Conservation (phyloP, 2,113 vertebrate genomes). For the Apus apus region DNA sequence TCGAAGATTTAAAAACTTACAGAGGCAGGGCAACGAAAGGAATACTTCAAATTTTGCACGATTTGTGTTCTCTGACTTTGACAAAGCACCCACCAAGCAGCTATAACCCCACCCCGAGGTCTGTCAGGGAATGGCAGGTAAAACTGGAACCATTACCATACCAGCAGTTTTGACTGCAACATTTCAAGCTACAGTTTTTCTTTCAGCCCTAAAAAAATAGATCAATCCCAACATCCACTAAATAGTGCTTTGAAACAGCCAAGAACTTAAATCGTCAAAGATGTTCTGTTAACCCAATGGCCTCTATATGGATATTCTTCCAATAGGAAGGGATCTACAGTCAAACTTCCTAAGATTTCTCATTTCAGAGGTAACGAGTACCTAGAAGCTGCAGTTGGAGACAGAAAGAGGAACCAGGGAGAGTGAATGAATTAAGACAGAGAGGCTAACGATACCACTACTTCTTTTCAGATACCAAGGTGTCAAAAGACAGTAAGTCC, state of each 20-base stretch:
- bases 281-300: not conserved
- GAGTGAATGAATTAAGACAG: not conserved
- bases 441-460: not conserved
- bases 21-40: not conserved
- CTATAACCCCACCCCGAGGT: not conserved
- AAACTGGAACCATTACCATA: not conserved
- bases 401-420: not conserved
- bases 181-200: not conserved
- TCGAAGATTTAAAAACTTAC: not conserved
- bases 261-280: not conserved
- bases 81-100: not conserved
- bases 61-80: not conserved
- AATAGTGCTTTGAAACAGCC: not conserved
- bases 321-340: not conserved
- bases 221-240: fast-evolving
- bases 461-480: not conserved
- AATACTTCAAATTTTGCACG: not conserved
- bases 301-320: not conserved
- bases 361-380: not conserved
- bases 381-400: not conserved
- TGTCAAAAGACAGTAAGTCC: not conserved
- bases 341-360: not conserved
- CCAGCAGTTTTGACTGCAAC: not conserved
- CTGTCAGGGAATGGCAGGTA: not conserved
- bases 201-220: not conserved